A percentile compares a stretch with the other conserved stretches of the same genome.
phyloP scores from a whole-genome alignment of 2,888 invertebrate species.

The Cheilosia pagana region DNA sequence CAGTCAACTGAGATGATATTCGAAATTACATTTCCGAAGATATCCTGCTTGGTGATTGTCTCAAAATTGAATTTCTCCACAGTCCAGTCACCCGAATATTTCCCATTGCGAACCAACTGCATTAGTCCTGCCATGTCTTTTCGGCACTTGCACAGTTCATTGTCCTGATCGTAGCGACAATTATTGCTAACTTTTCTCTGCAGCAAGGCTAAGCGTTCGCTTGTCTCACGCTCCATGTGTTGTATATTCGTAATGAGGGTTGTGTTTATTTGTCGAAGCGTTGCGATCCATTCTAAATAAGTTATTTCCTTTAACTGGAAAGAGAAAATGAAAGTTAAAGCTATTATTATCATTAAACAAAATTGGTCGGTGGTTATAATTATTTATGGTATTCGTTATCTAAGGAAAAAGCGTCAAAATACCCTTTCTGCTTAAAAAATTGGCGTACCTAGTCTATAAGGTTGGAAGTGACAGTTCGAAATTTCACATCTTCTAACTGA shows the following conservation, averaged over 20 bases:
- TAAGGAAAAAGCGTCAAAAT: no score
- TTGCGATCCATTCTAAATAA: constrained; percentile 86
- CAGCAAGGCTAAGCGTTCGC: constrained; percentile 85
- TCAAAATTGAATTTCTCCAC: constrained; percentile 83
- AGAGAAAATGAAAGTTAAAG: constrained; percentile 12
- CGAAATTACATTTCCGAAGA: constrained; percentile 78
- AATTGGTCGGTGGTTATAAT: no score
- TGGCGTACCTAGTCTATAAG: no score
- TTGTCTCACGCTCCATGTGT: constrained; percentile 86
- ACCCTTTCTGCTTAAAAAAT: no score
- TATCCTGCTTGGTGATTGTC: constrained; percentile 82
- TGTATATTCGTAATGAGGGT: constrained; percentile 86
- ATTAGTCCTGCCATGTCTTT: constrained; percentile 83
- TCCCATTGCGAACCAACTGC: constrained; percentile 83
- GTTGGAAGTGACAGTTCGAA: no score
- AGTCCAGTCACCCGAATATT: constrained; percentile 82
- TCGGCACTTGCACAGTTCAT: constrained; percentile 78
- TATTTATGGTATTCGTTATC: no score
- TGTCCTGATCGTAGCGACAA: constrained; percentile 64
- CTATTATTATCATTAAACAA: no score
- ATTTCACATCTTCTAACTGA: no score
- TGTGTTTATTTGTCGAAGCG: constrained; percentile 86
- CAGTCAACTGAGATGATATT: neutral
- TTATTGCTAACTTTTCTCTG: constrained; percentile 77
- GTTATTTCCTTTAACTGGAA: constrained; percentile 87